phyloP scores from a whole-genome alignment of 2,888 invertebrate species.

The Conistra vaccinii region DNA sequence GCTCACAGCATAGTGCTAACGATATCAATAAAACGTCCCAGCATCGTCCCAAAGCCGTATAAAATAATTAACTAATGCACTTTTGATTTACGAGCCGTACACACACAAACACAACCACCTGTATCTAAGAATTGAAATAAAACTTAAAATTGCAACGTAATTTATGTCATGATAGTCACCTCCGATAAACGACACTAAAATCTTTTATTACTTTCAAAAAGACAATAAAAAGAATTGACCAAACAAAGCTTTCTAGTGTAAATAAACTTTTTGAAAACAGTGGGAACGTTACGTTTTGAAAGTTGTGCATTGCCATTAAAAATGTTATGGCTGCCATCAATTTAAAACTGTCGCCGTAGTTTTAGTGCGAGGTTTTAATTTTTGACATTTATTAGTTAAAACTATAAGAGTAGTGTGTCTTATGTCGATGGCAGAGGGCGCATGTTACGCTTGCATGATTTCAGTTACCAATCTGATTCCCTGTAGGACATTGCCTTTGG shows the following conservation, averaged over 20 bases:
- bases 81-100: conserved; percentile 54
- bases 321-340: conserved; percentile 85
- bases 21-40: conserved; percentile 50
- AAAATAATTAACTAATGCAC: conserved; percentile 60
- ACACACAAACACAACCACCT: conserved; percentile 23
- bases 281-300: conserved; percentile 77
- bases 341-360: conserved; percentile 83
- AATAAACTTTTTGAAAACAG: conserved; percentile 81
- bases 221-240: conserved; percentile 79
- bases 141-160: conserved; percentile 71
- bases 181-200: conserved; percentile 72
- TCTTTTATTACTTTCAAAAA: conserved; percentile 83
- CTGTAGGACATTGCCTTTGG: conserved; percentile 34
- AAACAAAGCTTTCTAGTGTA: conserved; percentile 83
- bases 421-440: conserved; percentile 28
- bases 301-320: conserved; percentile 84
- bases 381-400: conserved; percentile 81
- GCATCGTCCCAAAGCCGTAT: conserved; percentile 16
- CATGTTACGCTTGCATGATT: conserved; percentile 13
- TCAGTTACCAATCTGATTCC: conserved; percentile 29
- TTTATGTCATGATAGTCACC: conserved; percentile 73
- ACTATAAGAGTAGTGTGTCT: conserved; percentile 40
- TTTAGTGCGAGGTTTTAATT: conserved; percentile 82
- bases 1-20: conserved; percentile 18
- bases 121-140: conserved; percentile 64